Evolutionary conservation across 1,140 invertebrate species (phyloP), one percentile per base, ranked within the genome.

Genomic region (Venustaconcha ellipsiformis): DNA sequence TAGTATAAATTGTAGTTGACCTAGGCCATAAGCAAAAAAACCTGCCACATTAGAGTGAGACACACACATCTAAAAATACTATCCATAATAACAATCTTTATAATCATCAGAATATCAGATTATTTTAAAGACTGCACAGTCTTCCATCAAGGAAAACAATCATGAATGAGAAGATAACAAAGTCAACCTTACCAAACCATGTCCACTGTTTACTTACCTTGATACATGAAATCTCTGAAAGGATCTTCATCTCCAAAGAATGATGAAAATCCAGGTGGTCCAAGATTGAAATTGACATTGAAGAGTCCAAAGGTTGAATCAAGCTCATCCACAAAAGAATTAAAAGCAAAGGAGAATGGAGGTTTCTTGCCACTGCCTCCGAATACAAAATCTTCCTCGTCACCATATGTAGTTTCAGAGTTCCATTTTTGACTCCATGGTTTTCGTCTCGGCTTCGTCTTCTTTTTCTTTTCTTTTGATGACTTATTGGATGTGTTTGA

Each of bases 261-360:
- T 6, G 78, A 65, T 57, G 78, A 80, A 73, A 82, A 82, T 60
- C 75, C 77, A 20, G 70, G 58, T 11, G 73, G 72, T 48, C 79
- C 70, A 65, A 77, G 18, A 18, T 20, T 67, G 57, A 58, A 8
- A 30, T 68, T 26, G 15, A 70, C 15, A 20, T 57, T 62, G 57
- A 72, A 66, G 26, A 64, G 67, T 55, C 76, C 75, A 55, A 77
- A 77, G 57, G 72, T 74, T 26, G 76, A 76, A 23, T 80, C 81
- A 20, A 83, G 63, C 56, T 83, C 81, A 78, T 83, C 79, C 17
- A 83, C 78, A 74, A 83, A 83, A 14, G 81, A 79, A 65, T 79
- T 80, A 59, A 83, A 83, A n/a, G 81, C 81, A 73, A 80, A 83
- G 14, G 79, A 80, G 69, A 83, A 83, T 30, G 76, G 65, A 23